Percentiles rank a stretch among this genome's conserved stretches.
Conservation (phyloP, 1,140 invertebrate species). For the Saccostrea cuccullata region DNA sequence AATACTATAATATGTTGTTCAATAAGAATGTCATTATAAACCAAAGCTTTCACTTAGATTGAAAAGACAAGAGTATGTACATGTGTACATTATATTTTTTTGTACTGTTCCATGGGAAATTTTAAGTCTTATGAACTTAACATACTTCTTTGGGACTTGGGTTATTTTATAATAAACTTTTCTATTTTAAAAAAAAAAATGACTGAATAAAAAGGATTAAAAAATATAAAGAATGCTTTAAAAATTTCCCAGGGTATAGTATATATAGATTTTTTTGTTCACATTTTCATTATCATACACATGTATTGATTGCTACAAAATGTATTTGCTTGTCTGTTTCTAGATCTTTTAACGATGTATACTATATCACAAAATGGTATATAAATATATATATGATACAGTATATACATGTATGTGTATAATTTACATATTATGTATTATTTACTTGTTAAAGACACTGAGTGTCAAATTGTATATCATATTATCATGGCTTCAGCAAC, state of each 20-base stretch:
- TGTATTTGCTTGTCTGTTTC: constrained; percentile 20
- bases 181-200: too few species aligned
- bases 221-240: background rate
- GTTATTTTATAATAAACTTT: background rate
- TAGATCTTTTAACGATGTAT: constrained; percentile 14
- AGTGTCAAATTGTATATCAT: constrained; percentile 10
- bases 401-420: constrained; percentile 3
- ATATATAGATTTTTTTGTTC: background rate
- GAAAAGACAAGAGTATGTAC: constrained; percentile 12
- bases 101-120: background rate
- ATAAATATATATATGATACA: background rate
- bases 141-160: background rate
- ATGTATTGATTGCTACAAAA: constrained; percentile 8
- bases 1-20: too few species aligned
- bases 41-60: constrained; percentile 2
- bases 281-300: background rate
- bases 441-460: constrained; percentile 14
- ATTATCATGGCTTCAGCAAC: constrained; percentile 26
- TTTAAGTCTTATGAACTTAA: background rate
- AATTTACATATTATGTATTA: constrained; percentile 16
- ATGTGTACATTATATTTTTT: background rate
- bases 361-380: background rate
- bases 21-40: background rate
- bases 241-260: background rate
- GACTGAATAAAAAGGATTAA: background rate